Percentiles rank a stretch among this genome's conserved stretches.
Evolutionary conservation across 30 jellyfish, hydroid and myxozoan genomes (phyloP).

Genomic region (Clytia hemisphaerica): DNA sequence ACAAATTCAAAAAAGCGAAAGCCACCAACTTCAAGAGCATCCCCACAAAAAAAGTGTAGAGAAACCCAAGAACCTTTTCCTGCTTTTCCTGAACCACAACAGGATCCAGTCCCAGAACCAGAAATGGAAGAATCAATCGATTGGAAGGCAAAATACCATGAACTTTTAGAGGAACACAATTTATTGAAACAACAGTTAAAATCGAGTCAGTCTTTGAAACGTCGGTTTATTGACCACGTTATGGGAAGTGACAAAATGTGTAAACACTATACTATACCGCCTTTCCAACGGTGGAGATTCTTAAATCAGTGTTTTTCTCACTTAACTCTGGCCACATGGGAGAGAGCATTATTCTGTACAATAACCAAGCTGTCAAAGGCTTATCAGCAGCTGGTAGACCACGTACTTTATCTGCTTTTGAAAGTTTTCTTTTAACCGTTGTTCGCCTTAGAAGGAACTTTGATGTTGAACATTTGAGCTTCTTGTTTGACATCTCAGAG

Average conservation of each 20-base stretch:
- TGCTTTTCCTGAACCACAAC: too few species aligned
- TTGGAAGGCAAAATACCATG: too few species aligned
- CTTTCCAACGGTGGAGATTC: not conserved
- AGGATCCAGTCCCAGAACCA: too few species aligned
- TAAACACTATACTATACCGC: not conserved
- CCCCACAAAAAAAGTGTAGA: too few species aligned
- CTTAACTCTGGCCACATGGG: not conserved
- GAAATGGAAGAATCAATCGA: too few species aligned
- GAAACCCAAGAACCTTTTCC: too few species aligned
- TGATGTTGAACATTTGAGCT: not conserved
- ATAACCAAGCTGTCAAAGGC: not conserved
- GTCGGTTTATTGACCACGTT: not conserved
- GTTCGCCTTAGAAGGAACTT: not conserved
- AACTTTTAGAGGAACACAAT: too few species aligned
- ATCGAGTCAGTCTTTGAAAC: too few species aligned
- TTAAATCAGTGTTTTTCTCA: not conserved
- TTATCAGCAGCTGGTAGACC: not conserved
- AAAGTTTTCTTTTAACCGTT: not conserved
- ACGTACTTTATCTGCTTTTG: not conserved
- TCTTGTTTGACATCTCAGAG: not conserved
- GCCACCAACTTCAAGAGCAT: too few species aligned
- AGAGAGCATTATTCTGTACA: not conserved
- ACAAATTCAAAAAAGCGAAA: too few species aligned
- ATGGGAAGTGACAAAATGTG: not conserved
- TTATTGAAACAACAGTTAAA: too few species aligned